Base-by-base conservation (phyloP, 2,797 vertebrate genomes). In the Chloroceryle inda region DNA sequence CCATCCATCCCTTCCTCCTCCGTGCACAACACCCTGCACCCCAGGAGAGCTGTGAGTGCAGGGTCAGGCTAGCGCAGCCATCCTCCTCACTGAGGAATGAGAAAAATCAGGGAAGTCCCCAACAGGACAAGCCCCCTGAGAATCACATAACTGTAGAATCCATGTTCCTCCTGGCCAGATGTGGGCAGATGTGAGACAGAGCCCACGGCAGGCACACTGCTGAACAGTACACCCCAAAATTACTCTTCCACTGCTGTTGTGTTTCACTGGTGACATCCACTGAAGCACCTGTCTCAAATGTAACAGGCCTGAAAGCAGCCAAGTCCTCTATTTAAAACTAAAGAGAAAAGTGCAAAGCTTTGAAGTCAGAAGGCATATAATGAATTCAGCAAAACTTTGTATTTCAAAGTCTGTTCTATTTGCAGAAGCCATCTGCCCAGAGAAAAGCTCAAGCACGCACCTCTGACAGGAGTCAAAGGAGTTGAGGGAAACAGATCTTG, bases 401-500 rank as follows among this genome's bases (percentile, higher is more conserved):
- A 87, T 96, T 97, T 96, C 95, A 97, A 96, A 97, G 95, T 47
- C 27, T 4, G 64, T 87, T 96, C 94, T 95, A 96, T 97, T 96
- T 93, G 95, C 87, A 96, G 94, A 94, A 93, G 78, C 94, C 95
- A 96, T 96, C 94, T 96, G 95, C 86, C 91, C 94, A 88, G 86
- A 93, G 88, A 95, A 94, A 81, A 92, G 89, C 94, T 96, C 0
- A 1, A 94, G 94, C 61, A 82, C 24, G 56, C 81, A 94, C 92
- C 93, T 89, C 94, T 94, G 88, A 92, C 84, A 88, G 81, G 64
- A 96, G 84, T 93, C 92, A 94, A 96, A 95, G 91, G 81, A 89
- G 84, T 80, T 73, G 93, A 87, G 80, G 59, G 74, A 95, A 94
- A 94, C 86, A 82, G 86, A 94, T 83, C 84, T 87, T 3, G 5